These are phyloP conservation scores for Pampusana beccarii DNA, from an alignment of 2,113 vertebrate genomes.

Conservation along the genomic window DNA sequence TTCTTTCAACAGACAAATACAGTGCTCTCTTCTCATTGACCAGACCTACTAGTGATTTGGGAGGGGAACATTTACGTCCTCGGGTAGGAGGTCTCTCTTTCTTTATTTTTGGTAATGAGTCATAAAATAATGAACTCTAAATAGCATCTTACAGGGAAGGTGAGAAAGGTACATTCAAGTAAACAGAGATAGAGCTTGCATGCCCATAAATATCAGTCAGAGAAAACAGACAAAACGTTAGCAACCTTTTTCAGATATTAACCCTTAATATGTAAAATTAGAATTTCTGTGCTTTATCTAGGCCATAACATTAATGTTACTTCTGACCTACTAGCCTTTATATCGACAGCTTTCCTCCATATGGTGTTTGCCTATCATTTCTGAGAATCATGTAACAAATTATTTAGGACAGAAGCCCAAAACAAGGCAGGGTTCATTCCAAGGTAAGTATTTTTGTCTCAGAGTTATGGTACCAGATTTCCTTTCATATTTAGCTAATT, in stretches of 20 bases:
- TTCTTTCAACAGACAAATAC: not conserved
- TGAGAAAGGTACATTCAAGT: not conserved
- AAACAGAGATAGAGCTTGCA: not conserved
- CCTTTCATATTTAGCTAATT: not conserved
- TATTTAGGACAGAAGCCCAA: not conserved
- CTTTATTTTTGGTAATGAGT: not conserved
- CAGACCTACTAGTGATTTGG: not conserved
- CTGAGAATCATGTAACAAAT: not conserved
- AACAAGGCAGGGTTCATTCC: not conserved
- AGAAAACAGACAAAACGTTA: not conserved
- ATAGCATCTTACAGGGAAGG: not conserved
- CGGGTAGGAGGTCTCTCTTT: not conserved
- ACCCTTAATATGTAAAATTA: not conserved
- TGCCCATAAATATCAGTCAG: not conserved
- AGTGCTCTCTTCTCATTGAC: not conserved
- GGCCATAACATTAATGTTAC: not conserved
- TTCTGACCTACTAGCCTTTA: not conserved
- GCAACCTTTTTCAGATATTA: not conserved
- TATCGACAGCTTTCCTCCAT: not conserved
- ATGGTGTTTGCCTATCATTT: not conserved
- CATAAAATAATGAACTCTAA: slow-evolving; percentile 6
- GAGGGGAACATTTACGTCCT: not conserved
- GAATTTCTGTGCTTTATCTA: not conserved
- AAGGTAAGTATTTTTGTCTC: not conserved
- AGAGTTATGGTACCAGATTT: not conserved